Conservation (phyloP, 2,797 vertebrate species). For the Salarias fasciatus region DNA sequence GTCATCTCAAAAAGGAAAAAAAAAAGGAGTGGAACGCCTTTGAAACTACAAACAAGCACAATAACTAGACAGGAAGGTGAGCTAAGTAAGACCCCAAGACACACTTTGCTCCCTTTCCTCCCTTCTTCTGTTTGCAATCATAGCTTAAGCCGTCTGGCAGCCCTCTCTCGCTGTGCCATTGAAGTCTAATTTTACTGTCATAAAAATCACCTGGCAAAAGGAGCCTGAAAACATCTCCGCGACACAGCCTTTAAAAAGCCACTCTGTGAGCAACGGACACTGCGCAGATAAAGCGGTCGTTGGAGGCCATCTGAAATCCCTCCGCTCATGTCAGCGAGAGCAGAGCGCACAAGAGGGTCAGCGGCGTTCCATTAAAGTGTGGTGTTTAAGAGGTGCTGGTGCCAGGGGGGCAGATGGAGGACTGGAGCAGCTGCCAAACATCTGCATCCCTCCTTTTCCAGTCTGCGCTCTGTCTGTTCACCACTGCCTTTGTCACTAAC, state of each 20-base stretch:
- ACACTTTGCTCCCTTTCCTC: constrained; percentile 52
- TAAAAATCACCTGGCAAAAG: constrained; percentile 76
- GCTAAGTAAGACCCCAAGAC: constrained; percentile 60
- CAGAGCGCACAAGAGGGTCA: constrained; percentile 68
- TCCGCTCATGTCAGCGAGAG: constrained; percentile 50
- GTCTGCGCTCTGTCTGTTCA: constrained; percentile 63
- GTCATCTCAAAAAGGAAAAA: constrained; percentile 54
- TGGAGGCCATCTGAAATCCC: constrained; percentile 54
- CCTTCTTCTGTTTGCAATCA: constrained; percentile 71
- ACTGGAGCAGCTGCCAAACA: constrained; percentile 79
- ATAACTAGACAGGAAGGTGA: constrained; percentile 70
- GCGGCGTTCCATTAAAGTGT: constrained; percentile 75
- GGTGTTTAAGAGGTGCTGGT: constrained; percentile 83
- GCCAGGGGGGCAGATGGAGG: constrained; percentile 69
- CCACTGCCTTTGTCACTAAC: constrained; percentile 69
- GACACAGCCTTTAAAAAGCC: constrained; percentile 53
- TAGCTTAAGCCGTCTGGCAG: constrained; percentile 59
- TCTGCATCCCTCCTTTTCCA: constrained; percentile 70
- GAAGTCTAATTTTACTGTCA: constrained; percentile 75
- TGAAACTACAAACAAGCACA: constrained; percentile 69
- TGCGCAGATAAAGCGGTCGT: constrained; percentile 34
- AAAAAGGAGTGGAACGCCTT: constrained; percentile 62
- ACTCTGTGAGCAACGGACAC: constrained; percentile 29
- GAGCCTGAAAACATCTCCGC: constrained; percentile 47
- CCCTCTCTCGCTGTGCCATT: constrained; percentile 66